Conservation (phyloP, 2,888 invertebrate genomes). For the Labia minor region DNA sequence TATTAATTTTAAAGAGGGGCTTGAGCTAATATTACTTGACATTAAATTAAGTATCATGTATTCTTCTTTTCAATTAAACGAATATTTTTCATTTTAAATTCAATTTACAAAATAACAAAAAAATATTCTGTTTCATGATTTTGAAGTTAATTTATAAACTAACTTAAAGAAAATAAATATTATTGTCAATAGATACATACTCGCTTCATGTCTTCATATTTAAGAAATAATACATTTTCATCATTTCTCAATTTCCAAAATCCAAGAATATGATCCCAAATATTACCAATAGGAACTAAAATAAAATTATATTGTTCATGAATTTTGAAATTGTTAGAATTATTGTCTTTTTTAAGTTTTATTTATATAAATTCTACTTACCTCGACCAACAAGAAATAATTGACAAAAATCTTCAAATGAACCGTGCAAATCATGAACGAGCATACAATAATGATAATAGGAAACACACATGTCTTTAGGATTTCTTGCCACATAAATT, state of each 20-base stretch:
- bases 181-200: too few species aligned
- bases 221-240: slow-evolving; percentile 62
- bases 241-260: slow-evolving; percentile 62
- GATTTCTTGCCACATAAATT: slow-evolving; percentile 77
- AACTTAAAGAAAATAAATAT: too few species aligned
- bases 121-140: too few species aligned
- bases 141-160: too few species aligned
- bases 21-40: too few species aligned
- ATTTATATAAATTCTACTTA: slow-evolving; percentile 36
- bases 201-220: slow-evolving; percentile 71
- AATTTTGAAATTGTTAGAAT: too few species aligned
- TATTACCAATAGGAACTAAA: slow-evolving; percentile 37
- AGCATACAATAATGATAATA: slow-evolving; percentile 72
- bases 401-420: slow-evolving; percentile 65
- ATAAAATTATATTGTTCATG: slow-evolving; percentile 18
- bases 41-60: too few species aligned
- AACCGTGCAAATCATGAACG: slow-evolving; percentile 50
- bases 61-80: too few species aligned
- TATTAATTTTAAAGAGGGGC: too few species aligned
- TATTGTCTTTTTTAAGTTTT: too few species aligned
- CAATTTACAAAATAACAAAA: too few species aligned
- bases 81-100: too few species aligned
- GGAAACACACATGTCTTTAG: slow-evolving; percentile 82
- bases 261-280: slow-evolving; percentile 49
- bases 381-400: slow-evolving; percentile 57